These are phyloP conservation scores for Acrocephalus scirpaceus DNA, from an alignment of 2,797 vertebrate genomes.

Conservation along the genomic window DNA sequence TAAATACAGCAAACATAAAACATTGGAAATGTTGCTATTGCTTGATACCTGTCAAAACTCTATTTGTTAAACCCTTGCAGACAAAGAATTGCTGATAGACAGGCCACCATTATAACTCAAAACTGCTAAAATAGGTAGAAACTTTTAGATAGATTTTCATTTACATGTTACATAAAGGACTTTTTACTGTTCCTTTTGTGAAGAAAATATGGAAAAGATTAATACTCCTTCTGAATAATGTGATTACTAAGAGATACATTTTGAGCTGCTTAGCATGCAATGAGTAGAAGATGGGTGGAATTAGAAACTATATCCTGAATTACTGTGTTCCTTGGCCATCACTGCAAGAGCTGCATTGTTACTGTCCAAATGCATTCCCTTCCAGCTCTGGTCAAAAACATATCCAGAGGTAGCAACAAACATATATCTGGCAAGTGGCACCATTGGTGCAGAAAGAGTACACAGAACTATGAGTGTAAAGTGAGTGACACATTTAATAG, in stretches of 20 bases:
- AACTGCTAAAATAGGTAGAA: background rate
- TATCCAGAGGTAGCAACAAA: background rate
- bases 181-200: slow-evolving; percentile 12
- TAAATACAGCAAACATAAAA: background rate
- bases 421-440: background rate
- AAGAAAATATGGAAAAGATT: background rate
- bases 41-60: background rate
- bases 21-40: background rate
- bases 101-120: background rate
- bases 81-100: background rate
- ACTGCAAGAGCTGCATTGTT: background rate
- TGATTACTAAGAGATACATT: background rate
- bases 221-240: background rate
- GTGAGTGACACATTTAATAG: background rate
- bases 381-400: background rate
- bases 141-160: background rate
- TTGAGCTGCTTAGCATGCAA: background rate
- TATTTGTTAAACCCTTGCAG: background rate
- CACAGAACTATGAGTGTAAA: background rate
- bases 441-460: background rate
- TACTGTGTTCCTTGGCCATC: background rate
- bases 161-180: background rate
- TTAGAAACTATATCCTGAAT: background rate
- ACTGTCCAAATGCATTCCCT: background rate
- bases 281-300: background rate